Percentiles rank a stretch among this genome's conserved stretches.
Conservation (phyloP, 2,797 vertebrate genomes). For the Eospalax fontanierii region DNA sequence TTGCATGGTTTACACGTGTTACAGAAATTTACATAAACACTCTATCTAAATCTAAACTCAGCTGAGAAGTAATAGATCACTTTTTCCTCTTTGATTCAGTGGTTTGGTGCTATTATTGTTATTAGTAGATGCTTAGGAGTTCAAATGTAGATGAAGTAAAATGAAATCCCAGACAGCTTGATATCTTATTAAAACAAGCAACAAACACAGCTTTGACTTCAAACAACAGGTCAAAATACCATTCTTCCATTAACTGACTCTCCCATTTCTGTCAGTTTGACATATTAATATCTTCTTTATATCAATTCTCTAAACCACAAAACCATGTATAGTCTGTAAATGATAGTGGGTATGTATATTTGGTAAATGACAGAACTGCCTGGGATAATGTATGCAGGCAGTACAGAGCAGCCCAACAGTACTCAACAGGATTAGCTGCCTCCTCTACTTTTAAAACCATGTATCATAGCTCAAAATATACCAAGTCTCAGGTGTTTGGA, state of each 20-base stretch:
- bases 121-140: not conserved
- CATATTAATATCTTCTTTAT: slow-evolving; percentile 23
- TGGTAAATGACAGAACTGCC: not conserved
- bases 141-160: slow-evolving; percentile 13
- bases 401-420: no score
- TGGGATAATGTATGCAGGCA: not conserved
- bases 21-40: not conserved
- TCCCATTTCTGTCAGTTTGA: not conserved
- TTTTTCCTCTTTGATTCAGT: slow-evolving; percentile 9
- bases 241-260: not conserved
- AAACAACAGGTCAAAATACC: not conserved
- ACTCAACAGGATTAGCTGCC: not conserved
- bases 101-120: not conserved
- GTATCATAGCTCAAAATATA: not conserved
- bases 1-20: not conserved
- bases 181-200: not conserved
- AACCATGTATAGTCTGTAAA: not conserved
- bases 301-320: not conserved
- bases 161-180: not conserved
- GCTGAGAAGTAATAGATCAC: not conserved
- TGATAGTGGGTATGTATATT: no score
- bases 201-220: slow-evolving; percentile 37
- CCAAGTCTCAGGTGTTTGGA: not conserved
- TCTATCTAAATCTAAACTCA: slow-evolving; percentile 19
- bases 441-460: not conserved